Percentiles rank a stretch among this genome's conserved stretches.
phyloP scores from a whole-genome alignment of 2,113 vertebrate species.

The Prionailurus bengalensis region DNA sequence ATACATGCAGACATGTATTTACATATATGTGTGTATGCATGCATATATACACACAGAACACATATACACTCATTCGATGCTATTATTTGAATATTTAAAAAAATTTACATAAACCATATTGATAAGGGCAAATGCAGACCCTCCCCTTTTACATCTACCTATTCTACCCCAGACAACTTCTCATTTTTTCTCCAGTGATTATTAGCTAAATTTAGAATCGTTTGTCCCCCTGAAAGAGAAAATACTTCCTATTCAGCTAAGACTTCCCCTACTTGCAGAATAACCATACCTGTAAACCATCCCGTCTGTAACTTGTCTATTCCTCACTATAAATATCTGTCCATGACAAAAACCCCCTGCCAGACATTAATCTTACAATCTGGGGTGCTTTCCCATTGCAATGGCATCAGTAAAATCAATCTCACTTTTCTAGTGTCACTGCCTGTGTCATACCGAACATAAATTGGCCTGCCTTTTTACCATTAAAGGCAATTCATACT shows the following conservation, averaged over 20 bases:
- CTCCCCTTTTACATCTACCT: not conserved
- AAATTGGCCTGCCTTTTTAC: not conserved
- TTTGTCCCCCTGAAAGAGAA: not conserved
- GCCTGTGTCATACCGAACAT: not conserved
- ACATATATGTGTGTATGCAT: too few species aligned
- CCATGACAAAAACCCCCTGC: not conserved
- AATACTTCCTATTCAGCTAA: not conserved
- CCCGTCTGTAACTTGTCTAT: not conserved
- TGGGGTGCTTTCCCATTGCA: not conserved
- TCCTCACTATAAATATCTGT: not conserved
- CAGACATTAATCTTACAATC: not conserved
- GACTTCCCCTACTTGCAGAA: not conserved
- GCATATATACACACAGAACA: too few species aligned
- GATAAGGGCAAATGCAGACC: not conserved
- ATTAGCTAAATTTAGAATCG: not conserved
- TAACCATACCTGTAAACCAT: not conserved
- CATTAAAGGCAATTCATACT: not conserved
- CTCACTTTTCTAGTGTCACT: not conserved
- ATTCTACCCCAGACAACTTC: not conserved
- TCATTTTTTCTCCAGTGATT: not conserved
- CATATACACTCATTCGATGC: too few species aligned
- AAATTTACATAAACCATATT: not conserved
- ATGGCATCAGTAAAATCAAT: not conserved
- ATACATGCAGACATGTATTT: too few species aligned
- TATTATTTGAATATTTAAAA: not conserved